Evolutionary conservation across 2,113 vertebrate species (phyloP).

Genomic region (Rattus rattus): DNA sequence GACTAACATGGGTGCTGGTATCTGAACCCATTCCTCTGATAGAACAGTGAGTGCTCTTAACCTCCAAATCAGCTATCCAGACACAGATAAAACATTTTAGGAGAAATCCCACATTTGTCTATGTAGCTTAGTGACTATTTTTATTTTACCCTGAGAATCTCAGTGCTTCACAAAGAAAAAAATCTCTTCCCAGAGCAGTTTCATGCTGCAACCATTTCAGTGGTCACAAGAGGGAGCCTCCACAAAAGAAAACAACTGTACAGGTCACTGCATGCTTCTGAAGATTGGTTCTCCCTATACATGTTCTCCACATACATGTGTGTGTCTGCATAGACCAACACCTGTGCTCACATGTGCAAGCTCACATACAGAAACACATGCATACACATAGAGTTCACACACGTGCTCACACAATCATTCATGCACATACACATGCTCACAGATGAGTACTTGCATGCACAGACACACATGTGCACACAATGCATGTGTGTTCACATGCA

Average conservation of each 20-base stretch:
- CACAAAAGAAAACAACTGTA: constrained; percentile 53
- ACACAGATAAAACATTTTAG: neutral
- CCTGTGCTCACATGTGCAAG: neutral
- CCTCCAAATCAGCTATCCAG: neutral
- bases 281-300: too few relatives aligned
- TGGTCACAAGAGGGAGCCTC: constrained; percentile 86
- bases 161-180: neutral
- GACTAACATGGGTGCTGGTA: neutral
- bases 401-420: neutral
- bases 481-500: neutral
- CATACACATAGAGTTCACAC: neutral
- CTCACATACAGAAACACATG: neutral
- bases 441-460: neutral
- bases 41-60: neutral
- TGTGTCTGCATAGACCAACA: neutral
- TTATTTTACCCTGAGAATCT: neutral
- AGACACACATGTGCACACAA: neutral
- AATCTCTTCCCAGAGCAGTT: neutral
- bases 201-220: constrained; percentile 57
- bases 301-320: neutral
- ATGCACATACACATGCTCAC: neutral
- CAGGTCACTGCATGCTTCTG: neutral
- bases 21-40: neutral
- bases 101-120: neutral
- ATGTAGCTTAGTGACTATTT: neutral